Evolutionary conservation across 2,113 vertebrate species (phyloP), one percentile per base, ranked within the genome.

Genomic region (Melanotaenia duboulayi): DNA sequence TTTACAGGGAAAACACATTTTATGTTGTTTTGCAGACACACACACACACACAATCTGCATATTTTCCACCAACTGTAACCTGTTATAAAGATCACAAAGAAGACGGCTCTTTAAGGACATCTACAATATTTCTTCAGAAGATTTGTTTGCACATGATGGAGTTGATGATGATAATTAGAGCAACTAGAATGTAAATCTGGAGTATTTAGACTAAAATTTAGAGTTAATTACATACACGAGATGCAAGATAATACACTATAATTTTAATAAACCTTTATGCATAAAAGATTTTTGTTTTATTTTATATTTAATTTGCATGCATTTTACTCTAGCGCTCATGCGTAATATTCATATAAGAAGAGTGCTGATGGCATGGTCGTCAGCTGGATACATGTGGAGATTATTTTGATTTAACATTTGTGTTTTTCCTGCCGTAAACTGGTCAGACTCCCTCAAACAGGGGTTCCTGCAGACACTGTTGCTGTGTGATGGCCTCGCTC

Each of bases 401-500:
- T 48, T 7, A 48, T 1, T 19, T 19, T 7, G 2, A n/a, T 19
- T 48, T 6, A 48, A 48, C 13, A 48, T 48, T 17, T 17, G 4
- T 17, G 16, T n/a, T 6, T 19, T n/a, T 17, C 17, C 7, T 48
- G 7, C 2, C n/a, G 4, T 7, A 59, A 59, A 40, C 35, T 13
- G 28, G 39, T 4, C 11, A 8, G 49, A 35, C n/a, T 39, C 40
- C 20, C 39, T 13, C 11, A 16, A 9, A 19, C 10, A 44, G 44
- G 61, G 37, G 50, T 17, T 62, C 49, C 12, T 55, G 32, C 46
- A 37, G 78, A 28, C 14, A 24, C 40, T 19, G 20, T 9, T 4
- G 32, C 28, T 20, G 20, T 13, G 13, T 23, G 60, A 72, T 51
- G 78, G 85, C 78, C 78, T 58, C 23, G 71, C 71, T 52, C 59